phyloP scores from a whole-genome alignment of 2,797 vertebrate genomes.

The Xyrichtys novacula region DNA sequence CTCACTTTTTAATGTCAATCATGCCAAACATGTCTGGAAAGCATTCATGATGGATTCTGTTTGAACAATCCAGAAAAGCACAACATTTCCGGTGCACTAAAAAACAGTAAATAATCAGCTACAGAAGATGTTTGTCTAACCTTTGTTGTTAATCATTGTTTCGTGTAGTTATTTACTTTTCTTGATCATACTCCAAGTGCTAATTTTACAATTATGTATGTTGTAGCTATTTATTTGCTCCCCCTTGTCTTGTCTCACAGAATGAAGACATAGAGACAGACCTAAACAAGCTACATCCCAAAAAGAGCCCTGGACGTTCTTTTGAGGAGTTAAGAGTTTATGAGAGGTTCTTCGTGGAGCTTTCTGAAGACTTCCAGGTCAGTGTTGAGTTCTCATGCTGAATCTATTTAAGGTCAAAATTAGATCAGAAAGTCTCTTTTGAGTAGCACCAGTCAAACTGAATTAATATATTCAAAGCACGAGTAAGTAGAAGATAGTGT shows the following conservation, averaged over 20 bases:
- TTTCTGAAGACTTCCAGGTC: constrained; percentile 96
- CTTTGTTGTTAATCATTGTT: too few relatives aligned
- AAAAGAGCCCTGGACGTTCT: constrained; percentile 84
- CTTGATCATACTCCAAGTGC: background rate
- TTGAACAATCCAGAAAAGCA: background rate
- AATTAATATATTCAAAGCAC: too few relatives aligned
- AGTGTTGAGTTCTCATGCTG: constrained; percentile 44
- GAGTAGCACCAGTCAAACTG: background rate
- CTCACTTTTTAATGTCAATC: background rate
- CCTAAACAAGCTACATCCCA: constrained; percentile 93
- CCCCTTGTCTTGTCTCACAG: constrained; percentile 77
- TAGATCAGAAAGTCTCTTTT: background rate
- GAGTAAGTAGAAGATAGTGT: too few relatives aligned
- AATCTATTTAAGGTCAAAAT: too few relatives aligned
- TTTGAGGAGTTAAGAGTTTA: constrained; percentile 94
- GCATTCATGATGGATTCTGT: background rate
- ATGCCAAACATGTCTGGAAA: constrained; percentile 24
- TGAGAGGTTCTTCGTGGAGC: constrained; percentile 93
- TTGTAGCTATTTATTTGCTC: background rate
- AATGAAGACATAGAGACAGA: constrained; percentile 99
- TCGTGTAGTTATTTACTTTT: background rate
- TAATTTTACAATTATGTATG: background rate
- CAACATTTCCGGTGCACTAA: too few relatives aligned
- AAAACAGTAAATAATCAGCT: too few relatives aligned
- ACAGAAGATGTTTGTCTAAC: too few relatives aligned